Percentiles rank a stretch among this genome's conserved stretches.
phyloP scores from a whole-genome alignment of 2,888 invertebrate species.

The Alsophila aescularia region DNA sequence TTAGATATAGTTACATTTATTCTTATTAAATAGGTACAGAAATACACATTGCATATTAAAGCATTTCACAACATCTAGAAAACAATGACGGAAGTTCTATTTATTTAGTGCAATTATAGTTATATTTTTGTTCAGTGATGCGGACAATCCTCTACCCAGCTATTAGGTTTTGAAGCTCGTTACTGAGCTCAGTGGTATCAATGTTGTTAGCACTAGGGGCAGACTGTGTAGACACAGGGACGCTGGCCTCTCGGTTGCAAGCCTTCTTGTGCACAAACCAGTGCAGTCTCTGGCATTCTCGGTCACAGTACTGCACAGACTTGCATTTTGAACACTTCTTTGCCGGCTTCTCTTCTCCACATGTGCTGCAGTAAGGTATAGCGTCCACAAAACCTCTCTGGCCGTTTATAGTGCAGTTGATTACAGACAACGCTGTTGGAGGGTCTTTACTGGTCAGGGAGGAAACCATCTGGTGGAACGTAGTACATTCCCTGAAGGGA shows the following conservation, averaged over 20 bases:
- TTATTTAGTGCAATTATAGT: constrained; percentile 22
- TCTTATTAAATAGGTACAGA: constrained; percentile 37
- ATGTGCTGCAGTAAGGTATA: constrained; percentile 90
- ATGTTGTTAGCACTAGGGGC: constrained; percentile 50
- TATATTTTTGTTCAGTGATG: constrained; percentile 12
- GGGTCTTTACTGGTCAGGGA: constrained; percentile 90
- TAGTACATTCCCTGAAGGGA: constrained; percentile 94
- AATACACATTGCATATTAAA: constrained; percentile 39
- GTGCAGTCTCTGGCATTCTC: constrained; percentile 96
- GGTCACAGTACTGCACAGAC: constrained; percentile 96
- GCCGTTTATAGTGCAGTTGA: constrained; percentile 94
- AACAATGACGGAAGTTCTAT: constrained; percentile 29
- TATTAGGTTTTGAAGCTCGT: constrained; percentile 80
- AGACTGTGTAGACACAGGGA: constrained; percentile 43
- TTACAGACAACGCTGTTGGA: constrained; percentile 88
- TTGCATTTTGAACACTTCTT: constrained; percentile 98
- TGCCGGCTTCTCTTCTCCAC: constrained; percentile 94
- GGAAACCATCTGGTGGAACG: constrained; percentile 93
- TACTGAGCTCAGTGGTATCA: constrained; percentile 77
- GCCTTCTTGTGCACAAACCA: constrained; percentile 96
- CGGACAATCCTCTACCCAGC: constrained; percentile 57
- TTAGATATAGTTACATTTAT: constrained; percentile 30
- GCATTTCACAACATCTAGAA: constrained; percentile 41
- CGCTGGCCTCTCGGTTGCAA: constrained; percentile 87
- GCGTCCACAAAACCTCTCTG: constrained; percentile 91